Base-by-base conservation (phyloP, 2,888 invertebrate genomes). In the Tridacna gigas region DNA sequence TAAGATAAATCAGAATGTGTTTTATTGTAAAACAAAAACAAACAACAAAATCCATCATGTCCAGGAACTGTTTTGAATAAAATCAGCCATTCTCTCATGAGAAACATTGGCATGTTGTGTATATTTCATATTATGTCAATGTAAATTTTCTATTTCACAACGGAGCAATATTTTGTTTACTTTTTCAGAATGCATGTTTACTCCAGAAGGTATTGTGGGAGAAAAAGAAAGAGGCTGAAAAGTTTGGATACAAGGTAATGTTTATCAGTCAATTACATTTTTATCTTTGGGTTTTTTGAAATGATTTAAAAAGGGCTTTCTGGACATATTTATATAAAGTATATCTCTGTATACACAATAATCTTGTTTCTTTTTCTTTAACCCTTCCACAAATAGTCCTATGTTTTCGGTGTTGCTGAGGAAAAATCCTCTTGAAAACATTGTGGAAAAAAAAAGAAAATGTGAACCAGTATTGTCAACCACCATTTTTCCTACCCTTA, bases 131-230 rank as follows among this genome's bases (percentile, higher is more conserved):
- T 37, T 7, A 37, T 37, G 2, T 37, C 37, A 37, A 37, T 37
- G 37, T 7, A 37, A 37, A 37, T 37, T 37, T 37, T 37, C 37
- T 7, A 2, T 37, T 37, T 37, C 37, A 37, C 37, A 37, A 37
- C 37, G 7, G 37, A 37, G 37, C 37, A 37, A 4, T 7, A 37
- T 7, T 37, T 37, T 37, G 37, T 37, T n/a, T 25, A 56, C 25
- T 51, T 37, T 95, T 94, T 77, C 90, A 97, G 96, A 97, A 97
- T 94, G 98, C 98, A 71, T 97, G 97, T 0, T 97, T 97, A 93
- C 95, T 99, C 93, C 97, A 97, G 91, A 97, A 97, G 95, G 96
- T 93, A 67, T 97, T 98, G 97, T 97, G 97, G 93, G 96, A 96
- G 79, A 97, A 97, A 91, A 96, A 97, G 25, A 96, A 97, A 93